Percentiles rank a stretch among this genome's conserved stretches.
Conservation (phyloP, 2,113 vertebrate genomes). For the Falcunculus frontatus region DNA sequence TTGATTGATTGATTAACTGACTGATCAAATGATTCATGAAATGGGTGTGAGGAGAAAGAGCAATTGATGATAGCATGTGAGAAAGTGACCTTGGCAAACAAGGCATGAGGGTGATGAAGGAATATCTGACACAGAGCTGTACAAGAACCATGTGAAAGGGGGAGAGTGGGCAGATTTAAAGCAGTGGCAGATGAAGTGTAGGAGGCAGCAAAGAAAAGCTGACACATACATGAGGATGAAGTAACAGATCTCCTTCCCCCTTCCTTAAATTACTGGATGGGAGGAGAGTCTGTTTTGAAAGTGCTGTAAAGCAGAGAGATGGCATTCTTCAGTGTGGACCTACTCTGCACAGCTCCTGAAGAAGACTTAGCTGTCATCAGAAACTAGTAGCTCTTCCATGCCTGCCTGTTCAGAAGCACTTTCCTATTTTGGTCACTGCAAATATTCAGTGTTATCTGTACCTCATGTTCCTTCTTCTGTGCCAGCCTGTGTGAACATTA, state of each 20-base stretch:
- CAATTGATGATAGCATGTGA: background rate
- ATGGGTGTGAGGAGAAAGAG: background rate
- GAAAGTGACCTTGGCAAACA: background rate
- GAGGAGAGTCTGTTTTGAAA: background rate
- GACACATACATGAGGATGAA: background rate
- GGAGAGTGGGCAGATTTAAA: constrained; percentile 42
- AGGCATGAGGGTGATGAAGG: background rate
- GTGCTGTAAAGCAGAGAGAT: background rate
- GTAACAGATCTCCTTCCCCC: background rate
- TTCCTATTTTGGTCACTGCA: background rate
- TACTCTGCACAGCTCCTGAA: background rate
- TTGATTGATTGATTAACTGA: background rate
- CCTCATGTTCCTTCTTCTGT: background rate
- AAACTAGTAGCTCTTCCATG: background rate
- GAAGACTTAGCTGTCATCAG: background rate
- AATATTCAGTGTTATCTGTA: background rate
- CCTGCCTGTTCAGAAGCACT: background rate
- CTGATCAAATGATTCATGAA: background rate
- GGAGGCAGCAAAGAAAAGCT: constrained; percentile 52
- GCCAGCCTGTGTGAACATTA: background rate
- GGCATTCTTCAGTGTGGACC: background rate
- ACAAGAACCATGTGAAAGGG: background rate
- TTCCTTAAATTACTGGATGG: background rate
- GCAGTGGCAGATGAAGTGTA: constrained; percentile 24
- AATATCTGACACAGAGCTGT: background rate